These are phyloP conservation scores for Pelochelys cantorii DNA, from an alignment of 2,797 vertebrate genomes.

Conservation along the genomic window DNA sequence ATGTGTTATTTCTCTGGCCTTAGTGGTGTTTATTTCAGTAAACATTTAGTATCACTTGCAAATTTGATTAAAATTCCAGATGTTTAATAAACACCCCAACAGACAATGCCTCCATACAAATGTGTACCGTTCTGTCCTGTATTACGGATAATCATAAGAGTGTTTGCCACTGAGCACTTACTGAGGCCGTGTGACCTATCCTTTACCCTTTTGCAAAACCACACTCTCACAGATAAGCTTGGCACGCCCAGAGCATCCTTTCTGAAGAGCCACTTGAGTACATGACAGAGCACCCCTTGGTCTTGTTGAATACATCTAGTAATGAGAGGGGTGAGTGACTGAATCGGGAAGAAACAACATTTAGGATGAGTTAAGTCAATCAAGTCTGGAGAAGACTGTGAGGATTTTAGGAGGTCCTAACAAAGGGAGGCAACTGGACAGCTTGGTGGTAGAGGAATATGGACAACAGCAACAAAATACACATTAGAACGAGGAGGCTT, in stretches of 20 bases:
- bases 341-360: constrained; percentile 18
- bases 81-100: not conserved
- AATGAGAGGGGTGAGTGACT: constrained; percentile 25
- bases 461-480: not conserved
- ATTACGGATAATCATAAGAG: not conserved
- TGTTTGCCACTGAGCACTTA: not conserved
- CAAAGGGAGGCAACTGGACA: not conserved
- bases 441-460: not conserved
- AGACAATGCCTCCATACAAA: not conserved
- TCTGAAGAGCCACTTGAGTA: not conserved
- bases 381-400: not conserved
- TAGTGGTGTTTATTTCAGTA: not conserved
- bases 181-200: not conserved
- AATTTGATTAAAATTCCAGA: not conserved
- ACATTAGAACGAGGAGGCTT: accelerated
- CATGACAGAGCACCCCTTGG: not conserved
- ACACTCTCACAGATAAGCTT: not conserved
- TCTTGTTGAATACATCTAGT: not conserved
- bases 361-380: not conserved
- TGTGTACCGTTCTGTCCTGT: not conserved
- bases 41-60: not conserved
- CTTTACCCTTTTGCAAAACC: not conserved
- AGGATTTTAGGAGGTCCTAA: not conserved
- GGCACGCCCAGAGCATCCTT: not conserved
- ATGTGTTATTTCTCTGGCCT: not conserved